Conservation (phyloP, 2,797 vertebrate species). For the Bufotes viridis region DNA sequence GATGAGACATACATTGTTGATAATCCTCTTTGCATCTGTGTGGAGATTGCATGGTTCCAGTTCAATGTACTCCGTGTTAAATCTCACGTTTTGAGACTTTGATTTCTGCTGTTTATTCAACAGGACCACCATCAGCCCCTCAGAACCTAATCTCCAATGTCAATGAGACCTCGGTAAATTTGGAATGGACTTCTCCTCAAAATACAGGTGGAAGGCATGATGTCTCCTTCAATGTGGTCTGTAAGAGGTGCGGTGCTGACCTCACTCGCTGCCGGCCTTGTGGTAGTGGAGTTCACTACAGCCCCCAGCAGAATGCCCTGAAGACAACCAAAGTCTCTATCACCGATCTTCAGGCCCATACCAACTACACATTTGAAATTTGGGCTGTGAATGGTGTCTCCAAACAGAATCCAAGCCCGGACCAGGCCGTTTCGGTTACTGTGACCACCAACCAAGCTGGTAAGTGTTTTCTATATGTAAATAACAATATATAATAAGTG, state of each 20-base stretch:
- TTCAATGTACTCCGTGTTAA: not conserved
- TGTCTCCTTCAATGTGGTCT: constrained; percentile 91
- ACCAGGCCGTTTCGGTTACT: constrained; percentile 92
- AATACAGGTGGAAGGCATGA: constrained; percentile 91
- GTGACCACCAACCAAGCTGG: constrained; percentile 98
- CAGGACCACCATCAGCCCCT: constrained; percentile 91
- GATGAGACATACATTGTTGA: not conserved
- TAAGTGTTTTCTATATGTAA: constrained; percentile 67
- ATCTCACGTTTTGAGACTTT: not conserved
- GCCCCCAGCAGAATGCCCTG: constrained; percentile 89
- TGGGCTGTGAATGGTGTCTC: constrained; percentile 97
- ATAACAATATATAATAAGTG: not conserved
- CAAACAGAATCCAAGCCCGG: constrained; percentile 87
- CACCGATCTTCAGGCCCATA: constrained; percentile 95
- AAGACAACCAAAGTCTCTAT: constrained; percentile 90
- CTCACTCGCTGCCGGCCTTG: constrained; percentile 86
- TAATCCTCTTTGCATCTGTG: not conserved
- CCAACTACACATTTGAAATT: constrained; percentile 97
- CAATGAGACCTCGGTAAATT: constrained; percentile 95
- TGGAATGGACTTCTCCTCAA: constrained; percentile 92
- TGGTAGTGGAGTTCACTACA: constrained; percentile 90
- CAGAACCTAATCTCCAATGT: constrained; percentile 95
- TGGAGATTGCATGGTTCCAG: not conserved
- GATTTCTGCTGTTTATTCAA: constrained; percentile 49
- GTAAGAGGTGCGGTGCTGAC: constrained; percentile 88